A percentile compares a stretch with the other conserved stretches of the same genome.
These are phyloP conservation scores for Prionailurus bengalensis DNA, from an alignment of 2,113 vertebrate species.

Conservation along the genomic window DNA sequence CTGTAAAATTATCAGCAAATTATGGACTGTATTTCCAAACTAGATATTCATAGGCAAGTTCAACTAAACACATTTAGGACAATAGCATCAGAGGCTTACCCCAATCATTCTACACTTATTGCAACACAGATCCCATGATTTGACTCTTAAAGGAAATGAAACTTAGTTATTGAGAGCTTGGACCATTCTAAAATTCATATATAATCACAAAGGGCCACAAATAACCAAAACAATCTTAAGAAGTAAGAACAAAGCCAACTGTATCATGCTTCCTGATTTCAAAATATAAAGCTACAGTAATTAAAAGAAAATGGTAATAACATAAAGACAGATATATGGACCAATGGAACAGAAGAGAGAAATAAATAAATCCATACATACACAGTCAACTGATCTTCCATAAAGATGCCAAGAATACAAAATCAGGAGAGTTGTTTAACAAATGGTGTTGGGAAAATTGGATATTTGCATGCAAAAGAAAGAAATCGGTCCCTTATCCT, in stretches of 20 bases:
- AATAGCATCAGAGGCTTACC: background rate
- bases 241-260: background rate
- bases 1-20: background rate
- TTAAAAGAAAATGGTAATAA: background rate
- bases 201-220: background rate
- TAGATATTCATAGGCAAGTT: background rate
- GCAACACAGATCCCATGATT: background rate
- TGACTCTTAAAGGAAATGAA: background rate
- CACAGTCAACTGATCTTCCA: background rate
- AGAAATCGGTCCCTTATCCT: background rate
- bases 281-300: background rate
- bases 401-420: background rate
- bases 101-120: background rate
- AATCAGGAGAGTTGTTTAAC: background rate
- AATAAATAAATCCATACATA: background rate
- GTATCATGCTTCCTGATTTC: background rate
- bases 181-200: background rate
- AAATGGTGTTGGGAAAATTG: background rate
- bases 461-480: background rate
- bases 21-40: background rate
- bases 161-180: background rate
- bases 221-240: background rate
- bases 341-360: background rate
- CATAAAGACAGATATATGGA: background rate
- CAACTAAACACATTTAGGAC: background rate